phyloP scores from a whole-genome alignment of 2,888 invertebrate species.

The Drosophila mercatorum region DNA sequence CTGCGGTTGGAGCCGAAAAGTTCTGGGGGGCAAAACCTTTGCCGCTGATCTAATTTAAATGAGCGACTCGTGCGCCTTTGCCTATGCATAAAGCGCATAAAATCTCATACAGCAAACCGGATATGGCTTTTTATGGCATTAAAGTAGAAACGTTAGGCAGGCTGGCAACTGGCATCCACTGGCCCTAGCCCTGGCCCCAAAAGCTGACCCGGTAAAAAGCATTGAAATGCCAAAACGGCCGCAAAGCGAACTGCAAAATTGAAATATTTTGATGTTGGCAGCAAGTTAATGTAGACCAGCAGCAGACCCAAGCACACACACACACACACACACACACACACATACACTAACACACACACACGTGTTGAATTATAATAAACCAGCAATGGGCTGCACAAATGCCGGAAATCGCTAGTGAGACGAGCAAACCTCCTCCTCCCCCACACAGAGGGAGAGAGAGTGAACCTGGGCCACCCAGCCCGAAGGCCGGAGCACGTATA shows the following conservation, averaged over 20 bases:
- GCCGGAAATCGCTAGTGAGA: conserved; percentile 76
- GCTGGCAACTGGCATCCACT: not conserved
- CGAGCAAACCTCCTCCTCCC: conserved; percentile 35
- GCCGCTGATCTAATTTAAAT: conserved; percentile 70
- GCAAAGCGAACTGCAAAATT: conserved; percentile 76
- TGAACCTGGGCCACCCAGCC: conserved; percentile 6
- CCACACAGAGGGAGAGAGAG: not conserved
- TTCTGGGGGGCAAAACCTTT: conserved; percentile 35
- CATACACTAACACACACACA: conserved; percentile 35
- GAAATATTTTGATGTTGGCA: conserved; percentile 75
- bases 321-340: conserved; percentile 37
- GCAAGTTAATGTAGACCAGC: conserved; percentile 57
- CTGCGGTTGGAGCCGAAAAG: conserved; percentile 26
- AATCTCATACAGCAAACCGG: conserved; percentile 65
- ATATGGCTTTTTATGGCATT: conserved; percentile 67
- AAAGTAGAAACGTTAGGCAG: conserved; percentile 32
- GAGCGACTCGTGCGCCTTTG: conserved; percentile 38
- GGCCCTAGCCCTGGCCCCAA: conserved; percentile 19
- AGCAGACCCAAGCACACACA: conserved; percentile 36
- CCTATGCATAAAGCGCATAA: conserved; percentile 56
- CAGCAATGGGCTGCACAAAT: conserved; percentile 72
- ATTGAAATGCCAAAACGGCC: conserved; percentile 68
- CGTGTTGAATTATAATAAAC: conserved; percentile 77
- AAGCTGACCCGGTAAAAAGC: conserved; percentile 45
- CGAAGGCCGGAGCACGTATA: conserved; percentile 59